Conservation (phyloP, 1,140 invertebrate species). For the Drosophila fuyamai region DNA sequence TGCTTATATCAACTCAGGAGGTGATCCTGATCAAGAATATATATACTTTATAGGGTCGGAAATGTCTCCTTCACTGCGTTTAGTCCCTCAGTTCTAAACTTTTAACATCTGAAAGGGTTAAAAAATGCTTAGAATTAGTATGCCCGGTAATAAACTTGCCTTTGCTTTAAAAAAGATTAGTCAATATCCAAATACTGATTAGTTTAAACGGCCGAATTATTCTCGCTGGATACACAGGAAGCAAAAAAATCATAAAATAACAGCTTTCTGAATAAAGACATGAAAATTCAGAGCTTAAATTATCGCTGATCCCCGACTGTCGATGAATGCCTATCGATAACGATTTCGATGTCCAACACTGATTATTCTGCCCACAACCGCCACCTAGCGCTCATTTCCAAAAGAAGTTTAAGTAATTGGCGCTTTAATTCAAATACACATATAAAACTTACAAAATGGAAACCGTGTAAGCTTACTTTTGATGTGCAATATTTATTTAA, state of each 20-base stretch:
- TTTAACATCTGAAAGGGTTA: too few species aligned
- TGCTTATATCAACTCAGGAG: too few species aligned
- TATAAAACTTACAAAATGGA: not conserved
- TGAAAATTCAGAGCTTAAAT: not conserved
- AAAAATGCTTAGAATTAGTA: too few species aligned
- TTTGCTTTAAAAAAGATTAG: too few species aligned
- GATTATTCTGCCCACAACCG: not conserved
- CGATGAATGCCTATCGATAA: not conserved
- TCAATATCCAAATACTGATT: too few species aligned
- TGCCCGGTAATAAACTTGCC: too few species aligned
- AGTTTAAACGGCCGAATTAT: too few species aligned
- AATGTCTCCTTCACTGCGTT: too few species aligned
- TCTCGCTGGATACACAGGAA: too few species aligned
- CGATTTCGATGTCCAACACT: not conserved
- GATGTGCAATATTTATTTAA: conserved; percentile 35
- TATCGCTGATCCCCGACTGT: not conserved
- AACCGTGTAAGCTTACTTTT: not conserved
- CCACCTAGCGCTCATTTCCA: not conserved
- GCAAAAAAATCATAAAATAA: not conserved
- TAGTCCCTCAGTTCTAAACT: too few species aligned
- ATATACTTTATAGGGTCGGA: too few species aligned
- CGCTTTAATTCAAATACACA: conserved; percentile 3
- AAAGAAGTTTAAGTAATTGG: conserved; percentile 1
- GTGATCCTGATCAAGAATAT: too few species aligned
- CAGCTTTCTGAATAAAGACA: not conserved